Conservation (phyloP, 2,888 invertebrate species). For the Gryllus longicercus region DNA sequence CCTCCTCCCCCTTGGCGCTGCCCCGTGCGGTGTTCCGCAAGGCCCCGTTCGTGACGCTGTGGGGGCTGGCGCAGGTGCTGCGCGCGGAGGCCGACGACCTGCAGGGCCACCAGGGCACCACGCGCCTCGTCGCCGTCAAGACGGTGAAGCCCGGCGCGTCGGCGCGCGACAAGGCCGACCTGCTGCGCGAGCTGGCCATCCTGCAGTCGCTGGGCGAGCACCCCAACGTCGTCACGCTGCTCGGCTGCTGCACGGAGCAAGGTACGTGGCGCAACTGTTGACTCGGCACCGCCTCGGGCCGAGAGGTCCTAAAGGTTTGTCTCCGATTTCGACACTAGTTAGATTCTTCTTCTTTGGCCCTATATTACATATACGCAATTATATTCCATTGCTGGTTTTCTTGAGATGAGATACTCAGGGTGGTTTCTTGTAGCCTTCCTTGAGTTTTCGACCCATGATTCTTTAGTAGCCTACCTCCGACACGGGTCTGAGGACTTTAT, state of each 20-base stretch:
- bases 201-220: conserved; percentile 81
- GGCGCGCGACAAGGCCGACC: conserved; percentile 72
- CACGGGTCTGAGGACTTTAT: too few relatives aligned
- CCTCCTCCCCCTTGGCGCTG: too few relatives aligned
- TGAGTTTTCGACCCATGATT: too few relatives aligned
- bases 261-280: conserved; percentile 51
- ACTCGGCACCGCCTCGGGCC: too few relatives aligned
- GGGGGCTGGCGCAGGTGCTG: conserved; percentile 70
- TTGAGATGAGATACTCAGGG: too few relatives aligned
- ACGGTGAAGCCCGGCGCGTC: conserved; percentile 75
- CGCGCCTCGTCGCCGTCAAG: conserved; percentile 80
- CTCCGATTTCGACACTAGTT: too few relatives aligned
- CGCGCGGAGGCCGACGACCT: conserved; percentile 80
- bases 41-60: conserved; percentile 80
- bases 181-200: conserved; percentile 68
- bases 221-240: conserved; percentile 74
- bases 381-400: too few relatives aligned
- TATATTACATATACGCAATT: too few relatives aligned
- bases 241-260: conserved; percentile 79
- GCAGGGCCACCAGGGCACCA: conserved; percentile 70
- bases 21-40: not conserved
- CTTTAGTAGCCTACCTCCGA: too few relatives aligned
- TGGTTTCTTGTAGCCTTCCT: too few relatives aligned
- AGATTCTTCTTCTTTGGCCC: too few relatives aligned
- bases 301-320: too few relatives aligned